phyloP scores from a whole-genome alignment of 2,888 invertebrate genomes.

The Perizoma flavofasciatum region DNA sequence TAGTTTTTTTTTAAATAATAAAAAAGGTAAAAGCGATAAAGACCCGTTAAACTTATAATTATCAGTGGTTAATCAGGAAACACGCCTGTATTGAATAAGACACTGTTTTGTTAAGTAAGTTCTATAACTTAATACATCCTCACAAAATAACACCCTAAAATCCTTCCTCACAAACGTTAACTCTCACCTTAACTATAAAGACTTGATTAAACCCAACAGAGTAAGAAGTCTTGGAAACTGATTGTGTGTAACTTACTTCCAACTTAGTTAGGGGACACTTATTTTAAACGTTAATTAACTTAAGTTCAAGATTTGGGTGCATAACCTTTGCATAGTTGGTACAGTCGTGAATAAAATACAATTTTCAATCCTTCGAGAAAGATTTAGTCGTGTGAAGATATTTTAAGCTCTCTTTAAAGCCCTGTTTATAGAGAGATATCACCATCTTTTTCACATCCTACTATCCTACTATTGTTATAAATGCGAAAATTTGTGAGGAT shows the following conservation, averaged over 20 bases:
- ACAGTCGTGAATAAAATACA: slow-evolving; percentile 11
- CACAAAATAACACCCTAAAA: slow-evolving; percentile 5
- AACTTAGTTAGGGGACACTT: slow-evolving; percentile 20
- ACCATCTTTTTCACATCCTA: too few relatives aligned
- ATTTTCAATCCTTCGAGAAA: background rate
- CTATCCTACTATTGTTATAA: too few relatives aligned
- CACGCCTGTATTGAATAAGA: too few relatives aligned
- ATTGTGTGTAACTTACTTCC: slow-evolving; percentile 17
- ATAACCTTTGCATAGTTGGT: slow-evolving; percentile 17
- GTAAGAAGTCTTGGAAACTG: slow-evolving; percentile 19
- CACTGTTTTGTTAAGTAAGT: background rate
- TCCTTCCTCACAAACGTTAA: slow-evolving; percentile 2
- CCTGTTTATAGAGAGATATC: too few relatives aligned
- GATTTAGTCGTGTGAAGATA: too few relatives aligned
- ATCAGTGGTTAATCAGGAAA: too few relatives aligned
- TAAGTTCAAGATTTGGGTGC: slow-evolving; percentile 21
- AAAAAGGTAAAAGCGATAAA: too few relatives aligned
- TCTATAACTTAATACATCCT: too few relatives aligned
- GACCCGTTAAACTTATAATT: too few relatives aligned
- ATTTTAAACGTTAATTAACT: slow-evolving; percentile 29
- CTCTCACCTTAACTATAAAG: background rate
- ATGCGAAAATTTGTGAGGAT: too few relatives aligned
- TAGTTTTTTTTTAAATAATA: too few relatives aligned
- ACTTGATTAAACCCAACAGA: slow-evolving; percentile 20
- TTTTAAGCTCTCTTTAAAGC: too few relatives aligned